These are phyloP conservation scores for Thymelicus lineola DNA, from an alignment of 2,888 invertebrate species.

Conservation along the genomic window DNA sequence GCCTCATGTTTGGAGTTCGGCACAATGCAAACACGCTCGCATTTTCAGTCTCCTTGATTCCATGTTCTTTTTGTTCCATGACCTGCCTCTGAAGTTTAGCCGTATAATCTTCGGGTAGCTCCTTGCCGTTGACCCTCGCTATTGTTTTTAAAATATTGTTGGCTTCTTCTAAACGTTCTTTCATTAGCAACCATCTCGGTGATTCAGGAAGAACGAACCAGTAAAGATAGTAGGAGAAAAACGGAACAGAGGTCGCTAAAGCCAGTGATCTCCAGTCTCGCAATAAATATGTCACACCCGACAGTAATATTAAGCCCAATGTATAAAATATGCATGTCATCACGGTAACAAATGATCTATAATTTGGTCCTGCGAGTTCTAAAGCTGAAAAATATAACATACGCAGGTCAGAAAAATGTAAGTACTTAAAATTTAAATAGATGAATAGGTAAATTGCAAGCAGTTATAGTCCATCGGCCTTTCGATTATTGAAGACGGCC, in stretches of 20 bases:
- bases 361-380: slow-evolving; percentile 95
- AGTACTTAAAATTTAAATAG: background rate
- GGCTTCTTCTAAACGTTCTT: slow-evolving; percentile 92
- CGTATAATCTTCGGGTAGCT: slow-evolving; percentile 90
- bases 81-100: slow-evolving; percentile 90
- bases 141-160: slow-evolving; percentile 90
- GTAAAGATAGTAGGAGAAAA: slow-evolving; percentile 92
- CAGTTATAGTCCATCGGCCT: no score
- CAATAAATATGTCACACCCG: slow-evolving; percentile 93
- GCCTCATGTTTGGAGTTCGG: slow-evolving; percentile 94
- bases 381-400: slow-evolving; percentile 86
- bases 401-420: background rate
- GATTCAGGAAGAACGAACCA: slow-evolving; percentile 96
- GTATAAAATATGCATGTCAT: slow-evolving; percentile 97
- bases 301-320: slow-evolving; percentile 92
- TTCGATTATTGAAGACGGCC: no score
- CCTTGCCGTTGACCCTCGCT: slow-evolving; percentile 91
- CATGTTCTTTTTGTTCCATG: slow-evolving; percentile 86
- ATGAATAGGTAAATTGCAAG: no score
- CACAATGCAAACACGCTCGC: slow-evolving; percentile 87
- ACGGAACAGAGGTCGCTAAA: slow-evolving; percentile 93
- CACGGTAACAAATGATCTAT: slow-evolving; percentile 96
- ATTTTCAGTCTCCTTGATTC: slow-evolving; percentile 62
- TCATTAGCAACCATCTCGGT: slow-evolving; percentile 95
- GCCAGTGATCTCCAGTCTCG: slow-evolving; percentile 94